phyloP scores from a whole-genome alignment of 2,797 vertebrate species.

The Lycodopsis pacificus region DNA sequence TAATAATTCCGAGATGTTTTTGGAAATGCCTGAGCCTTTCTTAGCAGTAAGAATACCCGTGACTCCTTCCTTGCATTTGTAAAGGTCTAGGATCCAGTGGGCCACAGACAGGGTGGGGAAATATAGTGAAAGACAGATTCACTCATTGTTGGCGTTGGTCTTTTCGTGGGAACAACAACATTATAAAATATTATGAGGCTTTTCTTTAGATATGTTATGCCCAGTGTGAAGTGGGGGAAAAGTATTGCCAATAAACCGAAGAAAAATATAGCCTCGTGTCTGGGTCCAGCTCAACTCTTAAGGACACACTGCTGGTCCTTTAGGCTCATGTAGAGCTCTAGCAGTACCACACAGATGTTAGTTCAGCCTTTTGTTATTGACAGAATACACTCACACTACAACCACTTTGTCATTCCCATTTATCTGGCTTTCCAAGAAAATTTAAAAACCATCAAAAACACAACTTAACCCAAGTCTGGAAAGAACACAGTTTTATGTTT shows the following conservation, averaged over 20 bases:
- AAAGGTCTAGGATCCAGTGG: neutral
- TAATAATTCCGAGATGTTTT: neutral
- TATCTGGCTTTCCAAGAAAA: conserved; percentile 6
- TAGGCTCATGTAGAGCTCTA: neutral
- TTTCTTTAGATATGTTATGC: neutral
- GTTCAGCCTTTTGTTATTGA: conserved; percentile 8
- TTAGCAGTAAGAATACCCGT: neutral
- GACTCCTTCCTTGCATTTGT: neutral
- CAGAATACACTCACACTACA: conserved; percentile 9
- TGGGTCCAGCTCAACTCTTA: neutral
- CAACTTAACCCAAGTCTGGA: conserved; percentile 53
- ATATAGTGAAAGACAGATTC: neutral
- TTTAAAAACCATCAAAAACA: conserved; percentile 45
- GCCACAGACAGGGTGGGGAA: neutral
- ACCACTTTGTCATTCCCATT: neutral
- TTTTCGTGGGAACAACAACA: neutral
- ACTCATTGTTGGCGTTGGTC: neutral
- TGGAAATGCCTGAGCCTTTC: neutral
- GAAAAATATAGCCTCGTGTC: neutral
- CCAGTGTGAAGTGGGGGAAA: neutral
- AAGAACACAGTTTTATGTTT: conserved; percentile 59
- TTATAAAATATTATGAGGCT: neutral
- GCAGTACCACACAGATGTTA: neutral
- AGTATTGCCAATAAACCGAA: neutral
- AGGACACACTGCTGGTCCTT: neutral